Evolutionary conservation across 2,113 vertebrate genomes (phyloP).

Genomic region (Corapipo altera): DNA sequence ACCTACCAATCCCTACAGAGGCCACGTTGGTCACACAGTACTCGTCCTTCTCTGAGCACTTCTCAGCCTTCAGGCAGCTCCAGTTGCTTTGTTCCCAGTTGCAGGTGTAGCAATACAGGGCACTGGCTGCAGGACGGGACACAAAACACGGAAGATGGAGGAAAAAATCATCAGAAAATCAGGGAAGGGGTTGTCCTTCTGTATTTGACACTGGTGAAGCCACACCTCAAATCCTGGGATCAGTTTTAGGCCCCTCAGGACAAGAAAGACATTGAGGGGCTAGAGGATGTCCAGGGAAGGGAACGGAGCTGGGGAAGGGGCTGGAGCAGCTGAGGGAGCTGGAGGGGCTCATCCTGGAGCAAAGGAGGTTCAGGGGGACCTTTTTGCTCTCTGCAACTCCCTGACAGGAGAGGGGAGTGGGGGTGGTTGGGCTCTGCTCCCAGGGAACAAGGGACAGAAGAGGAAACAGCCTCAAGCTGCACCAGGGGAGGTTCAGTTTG

Average conservation of each 20-base stretch:
- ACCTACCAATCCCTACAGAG: constrained; percentile 17
- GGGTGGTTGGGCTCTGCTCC: accelerated
- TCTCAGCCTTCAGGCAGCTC: constrained; percentile 11
- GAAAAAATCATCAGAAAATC: not conserved
- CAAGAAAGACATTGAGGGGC: not conserved
- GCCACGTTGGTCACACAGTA: constrained; percentile 52
- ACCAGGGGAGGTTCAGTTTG: not conserved
- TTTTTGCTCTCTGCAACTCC: accelerated
- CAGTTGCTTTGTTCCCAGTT: constrained; percentile 37
- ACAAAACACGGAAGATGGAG: not conserved
- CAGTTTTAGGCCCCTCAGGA: not conserved
- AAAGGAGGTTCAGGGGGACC: not conserved
- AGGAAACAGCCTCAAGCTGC: not conserved
- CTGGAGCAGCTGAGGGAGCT: not conserved
- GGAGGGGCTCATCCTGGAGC: not conserved
- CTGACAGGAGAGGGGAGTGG: accelerated
- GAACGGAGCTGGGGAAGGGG: accelerated
- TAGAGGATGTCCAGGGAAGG: accelerated
- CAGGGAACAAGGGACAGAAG: not conserved
- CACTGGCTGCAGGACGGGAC: not conserved
- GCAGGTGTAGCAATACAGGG: constrained; percentile 58
- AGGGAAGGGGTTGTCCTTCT: not conserved
- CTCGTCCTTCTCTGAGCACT: not conserved
- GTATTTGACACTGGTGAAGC: not conserved
- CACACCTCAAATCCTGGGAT: not conserved